Evolutionary conservation across 53 echinoderm and acorn worm species (phyloP).

Genomic region (Stichopus horrens): DNA sequence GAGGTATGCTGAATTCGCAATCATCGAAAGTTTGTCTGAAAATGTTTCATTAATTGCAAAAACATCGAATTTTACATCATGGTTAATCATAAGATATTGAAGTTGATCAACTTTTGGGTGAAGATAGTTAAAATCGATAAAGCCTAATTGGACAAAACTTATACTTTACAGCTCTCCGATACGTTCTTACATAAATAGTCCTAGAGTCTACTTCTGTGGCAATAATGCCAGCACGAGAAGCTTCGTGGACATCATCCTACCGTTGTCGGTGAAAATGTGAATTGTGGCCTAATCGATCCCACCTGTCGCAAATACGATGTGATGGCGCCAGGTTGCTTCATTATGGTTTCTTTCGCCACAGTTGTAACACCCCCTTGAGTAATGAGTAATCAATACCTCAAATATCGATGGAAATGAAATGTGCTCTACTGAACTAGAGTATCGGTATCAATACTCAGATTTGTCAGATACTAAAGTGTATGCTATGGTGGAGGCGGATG

Average conservation of each 20-base stretch:
- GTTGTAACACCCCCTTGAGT: no score
- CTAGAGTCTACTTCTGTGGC: no score
- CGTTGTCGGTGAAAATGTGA: no score
- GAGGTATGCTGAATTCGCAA: not conserved
- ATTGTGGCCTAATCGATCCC: no score
- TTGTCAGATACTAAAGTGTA: not conserved
- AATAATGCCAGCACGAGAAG: no score
- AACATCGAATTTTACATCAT: not conserved
- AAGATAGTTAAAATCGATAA: not conserved
- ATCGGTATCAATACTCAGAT: not conserved
- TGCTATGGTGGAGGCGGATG: not conserved
- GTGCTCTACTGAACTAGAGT: not conserved
- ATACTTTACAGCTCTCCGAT: no score
- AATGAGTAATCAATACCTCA: no score
- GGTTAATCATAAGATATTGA: not conserved
- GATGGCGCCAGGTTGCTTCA: no score
- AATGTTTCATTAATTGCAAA: slow-evolving; percentile 25
- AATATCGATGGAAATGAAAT: not conserved
- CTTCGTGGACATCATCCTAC: no score
- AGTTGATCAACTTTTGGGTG: not conserved
- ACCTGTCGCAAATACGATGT: no score
- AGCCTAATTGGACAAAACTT: not conserved
- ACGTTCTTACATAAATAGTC: no score
- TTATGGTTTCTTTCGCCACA: no score
- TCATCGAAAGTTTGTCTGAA: not conserved